phyloP scores from a whole-genome alignment of 1,140 invertebrate species.

The Heliconius congener region DNA sequence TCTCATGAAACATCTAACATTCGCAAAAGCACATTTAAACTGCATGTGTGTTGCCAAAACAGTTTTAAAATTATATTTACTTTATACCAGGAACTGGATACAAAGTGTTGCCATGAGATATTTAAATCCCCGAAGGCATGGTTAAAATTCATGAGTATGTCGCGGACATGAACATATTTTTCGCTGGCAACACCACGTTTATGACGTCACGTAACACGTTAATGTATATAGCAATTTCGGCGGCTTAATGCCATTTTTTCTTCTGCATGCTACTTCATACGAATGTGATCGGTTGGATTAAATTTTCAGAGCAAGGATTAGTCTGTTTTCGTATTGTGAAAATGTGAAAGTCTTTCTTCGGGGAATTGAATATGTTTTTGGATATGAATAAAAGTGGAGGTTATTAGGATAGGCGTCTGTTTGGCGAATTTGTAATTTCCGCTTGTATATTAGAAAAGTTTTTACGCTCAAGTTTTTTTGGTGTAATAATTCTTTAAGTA shows the following conservation, averaged over 20 bases:
- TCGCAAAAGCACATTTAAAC: constrained; percentile 11
- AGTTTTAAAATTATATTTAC: constrained; percentile 17
- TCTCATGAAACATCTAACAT: background rate
- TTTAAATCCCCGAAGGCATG: constrained; percentile 36
- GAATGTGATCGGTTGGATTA: constrained; percentile 37
- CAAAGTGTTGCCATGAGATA: constrained; percentile 34
- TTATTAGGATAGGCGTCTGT: constrained; percentile 3
- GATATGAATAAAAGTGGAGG: constrained; percentile 5
- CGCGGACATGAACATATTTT: constrained; percentile 57
- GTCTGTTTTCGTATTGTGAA: constrained; percentile 15
- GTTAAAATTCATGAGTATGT: constrained; percentile 68
- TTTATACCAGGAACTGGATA: background rate
- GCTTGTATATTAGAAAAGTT: constrained; percentile 1
- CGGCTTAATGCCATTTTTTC: constrained; percentile 47
- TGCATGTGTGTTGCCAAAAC: constrained; percentile 8
- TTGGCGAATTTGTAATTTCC: constrained; percentile 7
- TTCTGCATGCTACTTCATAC: constrained; percentile 20
- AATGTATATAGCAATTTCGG: constrained; percentile 54
- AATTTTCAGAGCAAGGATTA: constrained; percentile 35
- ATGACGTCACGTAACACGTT: constrained; percentile 68
- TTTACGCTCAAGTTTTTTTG: background rate
- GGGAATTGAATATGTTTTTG: constrained; percentile 11
- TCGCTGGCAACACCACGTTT: constrained; percentile 58
- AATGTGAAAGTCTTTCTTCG: background rate
- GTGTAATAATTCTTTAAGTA: background rate